A percentile compares a stretch with the other conserved stretches of the same genome.
Conservation (phyloP, 2,888 invertebrate genomes). For the Drosophila picticornis region DNA sequence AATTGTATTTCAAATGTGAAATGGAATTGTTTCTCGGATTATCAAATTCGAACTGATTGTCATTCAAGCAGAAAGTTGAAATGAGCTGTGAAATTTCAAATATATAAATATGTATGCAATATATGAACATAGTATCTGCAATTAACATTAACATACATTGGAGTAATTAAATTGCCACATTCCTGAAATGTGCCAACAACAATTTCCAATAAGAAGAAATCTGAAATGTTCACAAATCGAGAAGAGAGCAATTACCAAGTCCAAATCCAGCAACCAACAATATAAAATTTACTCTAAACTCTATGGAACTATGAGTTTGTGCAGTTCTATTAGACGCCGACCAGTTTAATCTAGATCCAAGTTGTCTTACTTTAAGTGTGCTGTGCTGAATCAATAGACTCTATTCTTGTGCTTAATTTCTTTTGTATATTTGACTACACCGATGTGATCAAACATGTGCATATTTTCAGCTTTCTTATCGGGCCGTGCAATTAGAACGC, state of each 20-base stretch:
- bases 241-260: background rate
- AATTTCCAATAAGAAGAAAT: background rate
- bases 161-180: background rate
- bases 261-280: background rate
- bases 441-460: background rate
- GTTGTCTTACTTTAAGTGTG: background rate
- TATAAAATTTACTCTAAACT: background rate
- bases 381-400: background rate
- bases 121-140: background rate
- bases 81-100: slow-evolving; percentile 27
- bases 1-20: slow-evolving; percentile 12
- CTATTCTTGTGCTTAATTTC: background rate
- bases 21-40: slow-evolving; percentile 1
- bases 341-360: background rate
- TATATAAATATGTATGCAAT: background rate
- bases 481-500: slow-evolving; percentile 1
- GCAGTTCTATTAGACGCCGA: background rate
- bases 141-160: background rate
- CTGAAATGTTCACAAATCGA: background rate
- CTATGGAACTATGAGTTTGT: background rate
- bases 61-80: slow-evolving; percentile 45
- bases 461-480: slow-evolving; percentile 27
- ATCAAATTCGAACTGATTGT: slow-evolving; percentile 20
- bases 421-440: background rate
- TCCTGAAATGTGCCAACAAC: background rate